A percentile compares a stretch with the other conserved stretches of the same genome.
phyloP scores from a whole-genome alignment of 1,140 invertebrate genomes.

The Episyrphus balteatus region DNA sequence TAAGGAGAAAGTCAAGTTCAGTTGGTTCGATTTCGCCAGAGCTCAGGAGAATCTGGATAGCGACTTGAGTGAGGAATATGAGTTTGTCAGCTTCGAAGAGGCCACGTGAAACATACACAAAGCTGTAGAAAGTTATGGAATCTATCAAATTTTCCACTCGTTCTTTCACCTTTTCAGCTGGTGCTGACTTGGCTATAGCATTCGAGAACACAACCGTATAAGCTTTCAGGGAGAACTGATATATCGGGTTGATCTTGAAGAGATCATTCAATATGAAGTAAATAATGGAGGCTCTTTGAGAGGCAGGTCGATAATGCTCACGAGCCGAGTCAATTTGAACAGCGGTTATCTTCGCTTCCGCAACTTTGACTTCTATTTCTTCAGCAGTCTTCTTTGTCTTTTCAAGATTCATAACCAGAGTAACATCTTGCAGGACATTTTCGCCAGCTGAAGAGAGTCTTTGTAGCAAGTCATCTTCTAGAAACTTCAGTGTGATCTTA shows the following conservation, averaged over 20 bases:
- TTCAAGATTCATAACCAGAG: conserved; percentile 85
- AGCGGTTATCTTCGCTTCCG: conserved; percentile 74
- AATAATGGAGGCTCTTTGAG: conserved; percentile 73
- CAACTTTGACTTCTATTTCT: conserved; percentile 77
- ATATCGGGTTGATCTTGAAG: conserved; percentile 88
- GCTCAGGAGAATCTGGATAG: conserved; percentile 59
- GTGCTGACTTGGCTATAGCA: conserved; percentile 60
- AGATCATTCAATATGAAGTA: conserved; percentile 94
- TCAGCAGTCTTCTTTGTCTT: conserved; percentile 85
- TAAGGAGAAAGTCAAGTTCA: conserved; percentile 81
- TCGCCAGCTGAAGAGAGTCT: conserved; percentile 79
- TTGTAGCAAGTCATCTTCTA: conserved; percentile 82
- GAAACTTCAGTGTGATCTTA: conserved; percentile 81
- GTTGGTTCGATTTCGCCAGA: conserved; percentile 53
- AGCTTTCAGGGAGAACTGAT: conserved; percentile 92
- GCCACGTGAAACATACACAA: conserved; percentile 78
- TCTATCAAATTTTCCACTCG: conserved; percentile 74
- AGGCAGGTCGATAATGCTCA: conserved; percentile 78
- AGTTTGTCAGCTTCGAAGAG: conserved; percentile 90
- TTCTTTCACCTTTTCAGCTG: conserved; percentile 54
- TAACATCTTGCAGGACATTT: conserved; percentile 81
- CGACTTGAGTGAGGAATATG: conserved; percentile 81
- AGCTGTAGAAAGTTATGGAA: conserved; percentile 77
- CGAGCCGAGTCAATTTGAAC: conserved; percentile 81
- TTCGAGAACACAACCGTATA: conserved; percentile 89